Conservation (phyloP, 2,888 invertebrate genomes). For the Branchipolynoe longqiensis region DNA sequence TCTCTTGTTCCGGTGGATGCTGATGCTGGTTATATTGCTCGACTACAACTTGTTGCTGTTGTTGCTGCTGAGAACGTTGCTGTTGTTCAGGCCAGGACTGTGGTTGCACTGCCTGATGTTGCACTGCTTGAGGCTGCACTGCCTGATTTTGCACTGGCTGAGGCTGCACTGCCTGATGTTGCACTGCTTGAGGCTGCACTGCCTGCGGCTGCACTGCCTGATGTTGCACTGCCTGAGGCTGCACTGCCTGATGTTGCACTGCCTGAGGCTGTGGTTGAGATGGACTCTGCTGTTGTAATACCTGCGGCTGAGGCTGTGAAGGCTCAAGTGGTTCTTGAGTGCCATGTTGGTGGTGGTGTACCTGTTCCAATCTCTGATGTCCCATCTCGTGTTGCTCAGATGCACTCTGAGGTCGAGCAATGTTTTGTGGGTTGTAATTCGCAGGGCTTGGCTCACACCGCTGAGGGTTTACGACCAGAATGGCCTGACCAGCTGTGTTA, state of each 20-base stretch:
- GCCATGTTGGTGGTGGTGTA: neutral
- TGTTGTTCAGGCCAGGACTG: neutral
- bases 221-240: neutral
- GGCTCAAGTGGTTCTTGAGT: neutral
- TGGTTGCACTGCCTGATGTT: neutral
- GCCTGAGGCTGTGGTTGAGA: neutral
- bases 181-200: neutral
- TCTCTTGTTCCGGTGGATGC: neutral
- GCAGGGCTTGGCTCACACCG: neutral
- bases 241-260: neutral
- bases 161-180: neutral
- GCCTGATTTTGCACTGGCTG: constrained; percentile 10
- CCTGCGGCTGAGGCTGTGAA: neutral
- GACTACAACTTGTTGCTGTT: neutral
- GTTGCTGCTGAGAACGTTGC: constrained; percentile 9
- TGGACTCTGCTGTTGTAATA: neutral
- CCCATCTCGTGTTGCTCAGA: neutral
- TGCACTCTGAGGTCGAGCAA: no score
- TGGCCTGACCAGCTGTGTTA: neutral
- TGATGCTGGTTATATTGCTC: constrained; percentile 7
- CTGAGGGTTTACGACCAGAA: neutral
- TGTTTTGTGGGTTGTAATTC: no score
- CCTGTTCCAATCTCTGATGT: neutral
- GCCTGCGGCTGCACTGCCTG: constrained; percentile 8
- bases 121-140: neutral